Conservation (phyloP, 92 coral and sea anemone genomes). For the Porites divaricata region DNA sequence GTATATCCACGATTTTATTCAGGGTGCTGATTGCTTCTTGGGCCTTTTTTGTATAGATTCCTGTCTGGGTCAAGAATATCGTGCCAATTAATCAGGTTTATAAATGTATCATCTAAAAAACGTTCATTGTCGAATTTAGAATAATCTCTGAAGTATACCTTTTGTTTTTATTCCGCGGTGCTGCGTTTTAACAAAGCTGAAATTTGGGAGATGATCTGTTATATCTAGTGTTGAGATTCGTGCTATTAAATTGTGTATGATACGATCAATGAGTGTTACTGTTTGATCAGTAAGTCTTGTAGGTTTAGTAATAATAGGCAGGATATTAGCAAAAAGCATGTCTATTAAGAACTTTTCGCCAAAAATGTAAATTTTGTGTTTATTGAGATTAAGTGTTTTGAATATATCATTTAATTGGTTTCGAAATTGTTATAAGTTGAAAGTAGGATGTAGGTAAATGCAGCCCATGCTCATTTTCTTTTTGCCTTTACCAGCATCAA, state of each 20-base stretch:
- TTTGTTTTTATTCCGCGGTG: constrained; percentile 7
- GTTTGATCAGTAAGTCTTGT: constrained; percentile 50
- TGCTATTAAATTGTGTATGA: constrained; percentile 43
- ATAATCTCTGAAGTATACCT: constrained; percentile 31
- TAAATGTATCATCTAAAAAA: constrained; percentile 32
- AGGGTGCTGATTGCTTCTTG: constrained; percentile 24
- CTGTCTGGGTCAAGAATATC: constrained; percentile 21
- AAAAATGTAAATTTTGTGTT: constrained; percentile 47
- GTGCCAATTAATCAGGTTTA: constrained; percentile 41
- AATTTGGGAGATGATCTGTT: constrained; percentile 65
- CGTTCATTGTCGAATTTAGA: constrained; percentile 32
- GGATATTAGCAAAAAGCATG: constrained; percentile 62
- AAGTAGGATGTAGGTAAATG: constrained; percentile 63
- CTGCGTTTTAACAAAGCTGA: constrained; percentile 32
- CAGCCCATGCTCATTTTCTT: constrained; percentile 60
- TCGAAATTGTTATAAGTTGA: constrained; percentile 55
- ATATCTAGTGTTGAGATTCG: constrained; percentile 61
- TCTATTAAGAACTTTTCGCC: constrained; percentile 53
- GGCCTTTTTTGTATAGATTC: constrained; percentile 46
- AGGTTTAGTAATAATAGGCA: constrained; percentile 73
- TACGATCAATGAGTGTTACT: constrained; percentile 65
- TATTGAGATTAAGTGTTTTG: constrained; percentile 34
- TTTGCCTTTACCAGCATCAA: constrained; percentile 48
- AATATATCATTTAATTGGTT: constrained; percentile 51
- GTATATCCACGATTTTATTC: constrained; percentile 47